These are phyloP conservation scores for Semnornis frantzii DNA, from an alignment of 2,113 vertebrate genomes.

Conservation along the genomic window DNA sequence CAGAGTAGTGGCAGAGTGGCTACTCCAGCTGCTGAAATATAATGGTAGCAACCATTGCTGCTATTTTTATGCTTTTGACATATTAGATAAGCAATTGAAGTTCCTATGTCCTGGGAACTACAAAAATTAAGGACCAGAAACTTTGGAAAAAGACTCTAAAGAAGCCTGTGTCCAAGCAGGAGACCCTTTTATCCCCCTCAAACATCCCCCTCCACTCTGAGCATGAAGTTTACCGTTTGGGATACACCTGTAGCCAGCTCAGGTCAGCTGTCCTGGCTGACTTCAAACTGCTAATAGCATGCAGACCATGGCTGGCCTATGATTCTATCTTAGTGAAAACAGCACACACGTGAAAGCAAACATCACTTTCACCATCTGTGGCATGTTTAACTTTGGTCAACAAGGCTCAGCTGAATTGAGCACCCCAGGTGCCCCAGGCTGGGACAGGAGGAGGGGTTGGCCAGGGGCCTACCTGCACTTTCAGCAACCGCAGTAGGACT, in stretches of 20 bases:
- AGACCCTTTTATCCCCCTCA: no score
- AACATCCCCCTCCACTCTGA: no score
- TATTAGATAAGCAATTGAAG: not conserved
- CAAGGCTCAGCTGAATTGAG: not conserved
- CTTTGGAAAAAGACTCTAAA: no score
- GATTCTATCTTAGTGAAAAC: no score
- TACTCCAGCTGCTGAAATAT: not conserved
- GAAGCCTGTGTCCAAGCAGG: no score
- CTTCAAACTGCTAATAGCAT: no score
- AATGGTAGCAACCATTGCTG: not conserved
- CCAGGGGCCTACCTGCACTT: fast-evolving
- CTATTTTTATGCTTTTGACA: not conserved
- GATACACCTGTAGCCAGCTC: no score
- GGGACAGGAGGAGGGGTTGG: not conserved
- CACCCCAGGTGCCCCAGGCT: fast-evolving
- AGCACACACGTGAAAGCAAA: not conserved
- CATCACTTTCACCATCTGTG: fast-evolving
- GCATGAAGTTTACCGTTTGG: no score
- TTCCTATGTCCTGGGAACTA: not conserved
- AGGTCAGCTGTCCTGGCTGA: no score
- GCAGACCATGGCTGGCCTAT: no score
- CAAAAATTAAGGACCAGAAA: not conserved
- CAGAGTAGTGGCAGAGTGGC: not conserved
- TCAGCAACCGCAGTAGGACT: fast-evolving
- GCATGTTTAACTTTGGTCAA: not conserved